phyloP scores from a whole-genome alignment of 2,888 invertebrate genomes.

The Luperina testacea region DNA sequence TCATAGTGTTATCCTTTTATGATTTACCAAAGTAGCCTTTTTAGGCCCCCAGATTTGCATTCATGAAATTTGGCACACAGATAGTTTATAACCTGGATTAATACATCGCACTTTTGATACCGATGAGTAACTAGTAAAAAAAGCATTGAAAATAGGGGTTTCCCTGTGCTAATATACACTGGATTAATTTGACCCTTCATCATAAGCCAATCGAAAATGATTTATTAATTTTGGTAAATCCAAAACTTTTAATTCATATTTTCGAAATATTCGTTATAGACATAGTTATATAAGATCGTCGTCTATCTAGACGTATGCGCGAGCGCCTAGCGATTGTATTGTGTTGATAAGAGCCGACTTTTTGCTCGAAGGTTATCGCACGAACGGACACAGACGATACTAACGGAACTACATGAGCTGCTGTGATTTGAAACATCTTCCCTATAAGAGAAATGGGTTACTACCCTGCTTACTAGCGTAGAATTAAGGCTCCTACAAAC shows the following conservation, averaged over 20 bases:
- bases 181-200: neutral
- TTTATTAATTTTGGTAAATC: neutral
- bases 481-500: too few species aligned
- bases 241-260: neutral
- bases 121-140: neutral
- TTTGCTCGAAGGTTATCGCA: constrained; percentile 68
- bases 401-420: constrained; percentile 19
- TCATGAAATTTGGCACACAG: neutral
- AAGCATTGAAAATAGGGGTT: neutral
- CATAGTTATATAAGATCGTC: constrained; percentile 2
- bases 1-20: too few species aligned
- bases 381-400: constrained; percentile 4
- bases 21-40: too few species aligned
- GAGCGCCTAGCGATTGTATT: constrained; percentile 65
- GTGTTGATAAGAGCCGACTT: constrained; percentile 66
- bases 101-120: neutral
- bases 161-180: neutral
- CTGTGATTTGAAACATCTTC: constrained; percentile 13
- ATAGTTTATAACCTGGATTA: neutral
- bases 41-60: neutral
- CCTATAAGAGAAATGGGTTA: neutral
- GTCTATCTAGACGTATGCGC: neutral
- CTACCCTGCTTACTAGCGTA: neutral
- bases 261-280: neutral
- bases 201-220: neutral